A percentile compares a stretch with the other conserved stretches of the same genome.
Conservation (phyloP, 2,888 invertebrate species). For the Chrysolina oricalcia region DNA sequence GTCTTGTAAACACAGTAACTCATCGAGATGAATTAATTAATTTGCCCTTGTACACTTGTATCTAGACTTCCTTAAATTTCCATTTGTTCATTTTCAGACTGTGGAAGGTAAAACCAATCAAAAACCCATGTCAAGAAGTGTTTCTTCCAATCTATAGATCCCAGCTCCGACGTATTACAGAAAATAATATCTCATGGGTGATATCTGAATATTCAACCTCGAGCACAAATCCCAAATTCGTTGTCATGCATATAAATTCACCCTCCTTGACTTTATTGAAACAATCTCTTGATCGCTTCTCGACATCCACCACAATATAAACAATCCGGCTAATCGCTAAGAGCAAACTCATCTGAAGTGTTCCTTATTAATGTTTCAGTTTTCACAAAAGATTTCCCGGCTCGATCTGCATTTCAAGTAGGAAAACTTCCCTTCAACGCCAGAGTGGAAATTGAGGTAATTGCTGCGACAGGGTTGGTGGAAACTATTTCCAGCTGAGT, state of each 20-base stretch:
- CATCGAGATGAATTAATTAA: too few relatives aligned
- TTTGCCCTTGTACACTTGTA: too few relatives aligned
- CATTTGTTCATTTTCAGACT: too few relatives aligned
- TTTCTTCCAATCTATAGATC: too few relatives aligned
- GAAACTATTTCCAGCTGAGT: conserved; percentile 61
- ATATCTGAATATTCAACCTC: too few relatives aligned
- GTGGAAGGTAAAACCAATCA: too few relatives aligned
- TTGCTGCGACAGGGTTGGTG: conserved; percentile 84
- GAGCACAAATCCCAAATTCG: too few relatives aligned
- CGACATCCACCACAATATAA: not conserved
- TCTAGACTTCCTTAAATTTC: too few relatives aligned
- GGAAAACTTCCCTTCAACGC: conserved; percentile 85
- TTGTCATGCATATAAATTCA: not conserved
- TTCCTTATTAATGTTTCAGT: conserved; percentile 74
- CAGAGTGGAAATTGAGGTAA: conserved; percentile 89
- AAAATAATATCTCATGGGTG: too few relatives aligned
- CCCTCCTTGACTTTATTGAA: not conserved
- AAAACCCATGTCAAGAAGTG: too few relatives aligned
- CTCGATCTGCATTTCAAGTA: conserved; percentile 90
- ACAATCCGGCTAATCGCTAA: conserved; percentile 4
- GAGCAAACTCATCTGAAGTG: conserved; percentile 6
- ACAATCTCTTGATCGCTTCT: not conserved
- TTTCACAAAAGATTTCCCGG: conserved; percentile 86
- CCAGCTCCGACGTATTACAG: too few relatives aligned
- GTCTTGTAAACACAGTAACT: too few relatives aligned